Conservation (phyloP, 2,888 invertebrate species). For the Tachina lurida region DNA sequence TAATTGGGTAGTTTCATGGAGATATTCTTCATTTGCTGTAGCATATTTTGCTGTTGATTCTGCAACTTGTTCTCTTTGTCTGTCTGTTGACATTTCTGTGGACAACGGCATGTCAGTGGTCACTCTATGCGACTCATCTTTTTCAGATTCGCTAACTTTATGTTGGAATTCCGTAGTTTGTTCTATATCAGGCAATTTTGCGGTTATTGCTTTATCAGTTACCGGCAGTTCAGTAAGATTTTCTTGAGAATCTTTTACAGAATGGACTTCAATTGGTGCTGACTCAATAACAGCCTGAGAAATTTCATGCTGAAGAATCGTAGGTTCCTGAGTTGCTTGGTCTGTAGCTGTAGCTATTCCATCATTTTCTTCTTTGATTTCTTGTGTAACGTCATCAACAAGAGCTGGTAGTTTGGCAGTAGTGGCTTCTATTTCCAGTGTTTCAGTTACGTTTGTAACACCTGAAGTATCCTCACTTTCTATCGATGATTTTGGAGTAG, state of each 20-base stretch:
- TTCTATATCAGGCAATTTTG: constrained; percentile 30
- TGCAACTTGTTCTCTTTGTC: neutral
- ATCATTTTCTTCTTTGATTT: constrained; percentile 5
- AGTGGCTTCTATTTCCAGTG: constrained; percentile 14
- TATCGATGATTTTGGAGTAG: constrained; percentile 27
- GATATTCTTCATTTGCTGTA: constrained; percentile 14
- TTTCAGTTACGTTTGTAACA: constrained; percentile 12
- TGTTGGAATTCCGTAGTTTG: constrained; percentile 4
- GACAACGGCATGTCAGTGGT: neutral
- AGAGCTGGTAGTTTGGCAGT: constrained; percentile 26
- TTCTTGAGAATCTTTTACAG: constrained; percentile 1
- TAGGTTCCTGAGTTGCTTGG: constrained; percentile 3
- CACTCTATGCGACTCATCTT: neutral
- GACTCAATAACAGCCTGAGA: constrained; percentile 27
- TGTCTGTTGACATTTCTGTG: constrained; percentile 18
- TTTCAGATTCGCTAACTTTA: constrained; percentile 1
- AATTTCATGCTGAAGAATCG: neutral
- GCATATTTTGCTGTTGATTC: constrained; percentile 15
- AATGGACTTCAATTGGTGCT: neutral
- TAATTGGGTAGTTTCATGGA: constrained; percentile 10
- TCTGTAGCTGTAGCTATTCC: constrained; percentile 20
- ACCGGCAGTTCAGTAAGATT: neutral
- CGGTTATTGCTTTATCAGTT: neutral
- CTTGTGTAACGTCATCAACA: constrained; percentile 34
- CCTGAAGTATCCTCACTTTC: constrained; percentile 8